Evolutionary conservation across 2,888 invertebrate genomes (phyloP), one percentile per base, ranked within the genome.

Genomic region (Leptothorax acervorum): DNA sequence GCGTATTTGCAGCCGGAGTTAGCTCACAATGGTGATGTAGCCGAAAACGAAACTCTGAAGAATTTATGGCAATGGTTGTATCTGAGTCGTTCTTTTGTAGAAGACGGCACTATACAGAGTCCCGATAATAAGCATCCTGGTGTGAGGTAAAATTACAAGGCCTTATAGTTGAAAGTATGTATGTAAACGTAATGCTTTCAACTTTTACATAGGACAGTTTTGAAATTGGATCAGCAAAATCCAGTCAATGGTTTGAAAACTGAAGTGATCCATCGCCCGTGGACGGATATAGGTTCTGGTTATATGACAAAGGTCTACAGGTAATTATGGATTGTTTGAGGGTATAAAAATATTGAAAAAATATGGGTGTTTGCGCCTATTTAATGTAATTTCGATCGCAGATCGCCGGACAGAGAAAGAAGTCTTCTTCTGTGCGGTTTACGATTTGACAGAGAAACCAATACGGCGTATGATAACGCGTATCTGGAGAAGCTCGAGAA

Each of bases 341-440:
- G 39, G 2, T 9, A 15, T 31, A 23, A 18, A 45, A 35, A 39
- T 73, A 23, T 1, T 15, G 6, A 65, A 3, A 65, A 39, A 51
- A 3, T 71, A 4, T 12, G 15, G 12, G 6, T 23, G 6, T 39
- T 39, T 12, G 1, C 1, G 12, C 2, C 3, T 35, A 42, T 73
- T 39, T 63, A 23, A 71, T 48, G 12, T 60, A 28, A 57, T 60
- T 48, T 79, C 1, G 0, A 57, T 57, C 2, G 15, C 71, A 94
- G 93, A 88, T 95, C 95, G 3, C 96, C 96, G 73, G 97, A 97
- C 93, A 96, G 98, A 86, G 97, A 97, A 89, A 96, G 97, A 93
- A 98, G 98, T 1, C 95, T 99, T 86, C 97, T 97, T 93, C 95
- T 99, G 86, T 99, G 99, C 95, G 98, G 98, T 31, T 99, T 99